Conservation (phyloP, 2,888 invertebrate genomes). For the Spicauda simplicius region DNA sequence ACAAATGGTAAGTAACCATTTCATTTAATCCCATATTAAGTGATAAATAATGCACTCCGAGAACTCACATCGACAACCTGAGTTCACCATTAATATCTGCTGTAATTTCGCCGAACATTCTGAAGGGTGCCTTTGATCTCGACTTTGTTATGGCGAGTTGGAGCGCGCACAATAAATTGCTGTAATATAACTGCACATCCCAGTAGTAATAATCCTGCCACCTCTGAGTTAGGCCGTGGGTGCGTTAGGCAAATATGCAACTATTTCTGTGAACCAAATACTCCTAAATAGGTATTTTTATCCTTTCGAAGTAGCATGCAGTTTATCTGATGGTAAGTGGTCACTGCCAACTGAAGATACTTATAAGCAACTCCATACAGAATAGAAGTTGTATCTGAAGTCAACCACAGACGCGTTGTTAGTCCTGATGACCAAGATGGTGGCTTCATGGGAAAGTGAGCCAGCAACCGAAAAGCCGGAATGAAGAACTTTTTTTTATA, state of each 20-base stretch:
- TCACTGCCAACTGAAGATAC: too few species aligned
- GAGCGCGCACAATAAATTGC: conserved; percentile 56
- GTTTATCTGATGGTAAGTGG: too few species aligned
- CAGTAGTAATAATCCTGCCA: conserved; percentile 58
- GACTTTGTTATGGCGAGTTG: conserved; percentile 51
- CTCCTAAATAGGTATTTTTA: too few species aligned
- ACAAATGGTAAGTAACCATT: neutral
- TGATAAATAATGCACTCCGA: conserved; percentile 32
- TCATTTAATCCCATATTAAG: conserved; percentile 24
- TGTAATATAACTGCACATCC: conserved; percentile 56
- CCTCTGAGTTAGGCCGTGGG: conserved; percentile 48
- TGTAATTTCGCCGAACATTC: conserved; percentile 46
- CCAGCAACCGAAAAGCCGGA: too few species aligned
- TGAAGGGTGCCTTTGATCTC: conserved; percentile 60
- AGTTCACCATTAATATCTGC: conserved; percentile 44
- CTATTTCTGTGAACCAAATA: neutral
- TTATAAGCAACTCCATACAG: too few species aligned
- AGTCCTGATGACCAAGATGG: too few species aligned
- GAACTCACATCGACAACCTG: conserved; percentile 37
- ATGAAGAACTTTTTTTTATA: too few species aligned
- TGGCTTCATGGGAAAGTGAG: too few species aligned
- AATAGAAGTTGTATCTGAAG: too few species aligned
- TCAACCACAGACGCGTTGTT: too few species aligned
- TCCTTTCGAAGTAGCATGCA: too few species aligned
- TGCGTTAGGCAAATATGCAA: conserved; percentile 10